phyloP scores from a whole-genome alignment of 2,888 invertebrate genomes.

The Entomobrya proxima region DNA sequence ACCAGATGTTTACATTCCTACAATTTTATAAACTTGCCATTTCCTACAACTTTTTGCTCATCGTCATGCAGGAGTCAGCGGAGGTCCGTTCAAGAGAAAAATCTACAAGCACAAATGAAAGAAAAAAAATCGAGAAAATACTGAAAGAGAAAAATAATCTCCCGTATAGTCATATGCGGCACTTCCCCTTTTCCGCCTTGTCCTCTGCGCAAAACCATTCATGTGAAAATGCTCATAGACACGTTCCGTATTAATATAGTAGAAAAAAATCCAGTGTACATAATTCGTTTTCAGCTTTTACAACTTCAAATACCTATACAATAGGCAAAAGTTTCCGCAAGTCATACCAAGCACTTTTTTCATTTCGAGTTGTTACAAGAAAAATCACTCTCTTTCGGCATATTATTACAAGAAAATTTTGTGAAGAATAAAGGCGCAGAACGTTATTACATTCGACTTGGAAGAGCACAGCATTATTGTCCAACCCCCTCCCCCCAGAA shows the following conservation, averaged over 20 bases:
- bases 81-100: conserved; percentile 15
- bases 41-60: conserved; percentile 18
- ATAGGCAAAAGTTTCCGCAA: neutral
- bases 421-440: too few species aligned
- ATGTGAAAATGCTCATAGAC: conserved; percentile 3
- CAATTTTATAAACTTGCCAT: conserved; percentile 38
- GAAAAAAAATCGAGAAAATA: neutral
- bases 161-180: neutral
- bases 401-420: neutral
- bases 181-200: neutral
- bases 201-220: too few species aligned
- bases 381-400: conserved; percentile 14
- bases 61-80: neutral
- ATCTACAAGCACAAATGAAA: conserved; percentile 14
- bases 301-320: neutral
- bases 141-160: conserved; percentile 1
- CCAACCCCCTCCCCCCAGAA: neutral
- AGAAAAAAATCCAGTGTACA: conserved; percentile 1
- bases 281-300: neutral
- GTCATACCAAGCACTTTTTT: neutral
- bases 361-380: conserved; percentile 9
- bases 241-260: neutral
- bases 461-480: neutral
- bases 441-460: too few species aligned
- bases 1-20: conserved; percentile 62